Evolutionary conservation across 2,797 vertebrate species (phyloP), one percentile per base, ranked within the genome.

Genomic region (Alfaro cultratus): DNA sequence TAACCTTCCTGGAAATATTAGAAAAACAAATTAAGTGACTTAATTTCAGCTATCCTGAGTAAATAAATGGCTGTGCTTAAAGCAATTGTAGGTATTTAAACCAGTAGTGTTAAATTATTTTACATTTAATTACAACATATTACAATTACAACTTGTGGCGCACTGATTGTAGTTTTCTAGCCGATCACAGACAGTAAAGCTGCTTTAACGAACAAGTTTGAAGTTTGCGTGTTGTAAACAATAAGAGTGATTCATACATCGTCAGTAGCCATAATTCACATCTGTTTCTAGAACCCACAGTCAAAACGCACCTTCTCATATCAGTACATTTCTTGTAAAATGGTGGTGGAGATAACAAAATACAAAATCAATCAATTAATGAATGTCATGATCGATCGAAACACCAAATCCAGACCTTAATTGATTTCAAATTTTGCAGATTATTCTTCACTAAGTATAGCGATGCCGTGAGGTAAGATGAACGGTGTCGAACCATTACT

Each of bases 371-470:
- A 29, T 46, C 15, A 8, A 29, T 71, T n/a, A 29, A 29, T 16
- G 53, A 70, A 15, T 13, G 41, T n/a, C 5, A 36, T 78, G 75
- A 18, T 64, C 0, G 0, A 9, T 16, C 62, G 0, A 51, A 68
- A 60, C 4, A 57, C 36, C 74, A 67, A 85, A 77, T 73, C 16
- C 74, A 75, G 72, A 64, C 36, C 36, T 49, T 91, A 78, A 92
- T 84, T 83, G 0, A 62, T 89, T 76, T 34, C 8, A 82, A 80
- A 87, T 86, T 93, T 93, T 76, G 67, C 94, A 95, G 95, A 95
- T 95, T 96, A 87, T 96, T 95, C 93, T 93, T 94, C 93, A 85
- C 90, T 90, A 93, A 92, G 90, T 81, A 72, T 90, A 88, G 77
- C 16, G 88, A 91, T 82, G 86, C 87, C 57, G 77, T 70, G 49